Conservation (phyloP, 2,888 invertebrate genomes). For the Trachelus tabidus region DNA sequence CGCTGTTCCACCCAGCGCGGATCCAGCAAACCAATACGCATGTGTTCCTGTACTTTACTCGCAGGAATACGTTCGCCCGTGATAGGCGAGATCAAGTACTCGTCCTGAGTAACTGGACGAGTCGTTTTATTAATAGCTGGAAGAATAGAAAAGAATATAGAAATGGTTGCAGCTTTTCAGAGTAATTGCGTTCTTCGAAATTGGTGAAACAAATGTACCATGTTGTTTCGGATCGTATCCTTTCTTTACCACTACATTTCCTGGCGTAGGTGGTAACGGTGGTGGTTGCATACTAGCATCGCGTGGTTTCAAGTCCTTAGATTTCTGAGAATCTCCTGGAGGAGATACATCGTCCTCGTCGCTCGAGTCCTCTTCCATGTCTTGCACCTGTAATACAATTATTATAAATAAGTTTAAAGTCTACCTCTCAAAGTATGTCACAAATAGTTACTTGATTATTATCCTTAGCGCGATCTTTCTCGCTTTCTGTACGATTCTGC, state of each 20-base stretch:
- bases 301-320: slow-evolving; percentile 64
- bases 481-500: slow-evolving; percentile 58
- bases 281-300: slow-evolving; percentile 69
- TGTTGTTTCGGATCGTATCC: slow-evolving; percentile 96
- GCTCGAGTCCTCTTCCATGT: slow-evolving; percentile 91
- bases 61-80: slow-evolving; percentile 98
- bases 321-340: slow-evolving; percentile 53
- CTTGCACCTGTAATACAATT: slow-evolving; percentile 72
- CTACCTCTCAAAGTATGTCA: neutral
- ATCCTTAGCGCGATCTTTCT: slow-evolving; percentile 67
- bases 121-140: slow-evolving; percentile 68
- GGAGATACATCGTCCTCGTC: slow-evolving; percentile 71
- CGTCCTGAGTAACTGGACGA: slow-evolving; percentile 78
- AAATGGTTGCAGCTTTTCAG: neutral
- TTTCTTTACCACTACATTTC: slow-evolving; percentile 92
- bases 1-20: slow-evolving; percentile 98
- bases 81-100: slow-evolving; percentile 96
- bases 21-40: slow-evolving; percentile 95
- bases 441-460: slow-evolving; percentile 64
- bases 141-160: slow-evolving; percentile 22
- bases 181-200: neutral
- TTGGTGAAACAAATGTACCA: slow-evolving; percentile 43
- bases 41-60: slow-evolving; percentile 97
- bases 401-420: slow-evolving; percentile 11
- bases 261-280: slow-evolving; percentile 87